A percentile compares a stretch with the other conserved stretches of the same genome.
These are phyloP conservation scores for Cheilosia vulpina DNA, from an alignment of 2,888 invertebrate genomes.

Conservation along the genomic window DNA sequence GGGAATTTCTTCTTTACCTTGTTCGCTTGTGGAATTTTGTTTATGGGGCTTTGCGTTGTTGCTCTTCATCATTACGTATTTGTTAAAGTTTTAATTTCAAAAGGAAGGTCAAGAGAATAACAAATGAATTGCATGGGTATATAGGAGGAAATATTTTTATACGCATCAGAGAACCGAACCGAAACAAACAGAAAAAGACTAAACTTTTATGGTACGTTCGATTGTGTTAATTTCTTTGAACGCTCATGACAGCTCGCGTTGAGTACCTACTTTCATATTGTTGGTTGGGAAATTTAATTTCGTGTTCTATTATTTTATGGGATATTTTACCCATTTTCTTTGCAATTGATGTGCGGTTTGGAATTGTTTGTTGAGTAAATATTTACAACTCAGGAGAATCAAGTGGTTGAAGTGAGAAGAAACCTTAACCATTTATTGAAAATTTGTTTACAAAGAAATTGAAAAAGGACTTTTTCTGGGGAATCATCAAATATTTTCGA, in stretches of 20 bases:
- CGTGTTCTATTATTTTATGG: not conserved
- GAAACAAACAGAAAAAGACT: not conserved
- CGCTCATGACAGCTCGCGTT: conserved; percentile 8
- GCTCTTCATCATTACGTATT: not conserved
- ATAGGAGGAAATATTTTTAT: conserved; percentile 29
- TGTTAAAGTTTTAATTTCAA: conserved; percentile 7
- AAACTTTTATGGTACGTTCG: conserved; percentile 5
- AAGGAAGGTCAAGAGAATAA: conserved; percentile 37
- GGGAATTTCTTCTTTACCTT: conserved; percentile 14
- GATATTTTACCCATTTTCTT: conserved; percentile 14
- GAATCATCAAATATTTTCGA: conserved; percentile 5
- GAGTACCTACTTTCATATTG: conserved; percentile 27
- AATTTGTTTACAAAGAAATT: conserved; percentile 9
- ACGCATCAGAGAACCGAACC: not conserved
- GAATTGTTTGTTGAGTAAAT: conserved; percentile 20
- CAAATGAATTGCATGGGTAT: conserved; percentile 22
- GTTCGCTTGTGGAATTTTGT: conserved; percentile 16
- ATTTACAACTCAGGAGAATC: conserved; percentile 24
- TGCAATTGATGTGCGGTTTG: not conserved
- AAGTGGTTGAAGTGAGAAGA: not conserved
- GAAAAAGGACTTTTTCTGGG: not conserved
- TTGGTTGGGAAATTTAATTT: conserved; percentile 15
- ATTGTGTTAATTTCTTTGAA: conserved; percentile 28
- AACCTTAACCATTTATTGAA: conserved; percentile 33
- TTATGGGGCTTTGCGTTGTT: not conserved